Conservation (phyloP, 92 coral and sea anemone species). For the Zoanthus sociatus region DNA sequence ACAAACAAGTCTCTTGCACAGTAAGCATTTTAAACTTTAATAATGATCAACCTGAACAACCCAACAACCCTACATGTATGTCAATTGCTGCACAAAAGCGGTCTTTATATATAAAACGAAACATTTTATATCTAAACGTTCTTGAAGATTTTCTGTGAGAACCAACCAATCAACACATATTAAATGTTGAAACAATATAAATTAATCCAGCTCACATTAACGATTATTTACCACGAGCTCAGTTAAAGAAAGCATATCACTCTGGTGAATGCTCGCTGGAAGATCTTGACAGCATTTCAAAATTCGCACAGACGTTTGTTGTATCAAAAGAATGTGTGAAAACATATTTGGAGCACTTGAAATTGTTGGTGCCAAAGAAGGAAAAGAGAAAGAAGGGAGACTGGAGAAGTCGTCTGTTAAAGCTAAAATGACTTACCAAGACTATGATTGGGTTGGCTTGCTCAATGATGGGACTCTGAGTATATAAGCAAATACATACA, state of each 20-base stretch:
- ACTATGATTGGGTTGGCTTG: constrained; percentile 31
- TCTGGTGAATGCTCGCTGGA: constrained; percentile 55
- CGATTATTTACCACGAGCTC: constrained; percentile 51
- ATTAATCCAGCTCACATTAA: constrained; percentile 18
- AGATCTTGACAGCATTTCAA: constrained; percentile 53
- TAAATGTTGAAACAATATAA: constrained; percentile 29
- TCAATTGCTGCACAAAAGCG: too few species aligned
- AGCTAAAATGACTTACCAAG: constrained; percentile 45
- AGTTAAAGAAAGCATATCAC: constrained; percentile 54
- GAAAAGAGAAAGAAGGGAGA: constrained; percentile 60
- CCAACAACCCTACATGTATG: constrained; percentile 4
- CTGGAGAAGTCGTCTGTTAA: neutral
- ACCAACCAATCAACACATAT: constrained; percentile 6
- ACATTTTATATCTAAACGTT: neutral
- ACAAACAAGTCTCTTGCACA: constrained; percentile 48
- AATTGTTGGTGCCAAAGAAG: constrained; percentile 63
- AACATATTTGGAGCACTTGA: constrained; percentile 63
- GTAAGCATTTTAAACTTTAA: constrained; percentile 53
- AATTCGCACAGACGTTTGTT: constrained; percentile 44
- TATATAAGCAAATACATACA: neutral
- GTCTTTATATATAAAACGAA: constrained; percentile 23
- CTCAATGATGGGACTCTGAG: neutral
- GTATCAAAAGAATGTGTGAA: constrained; percentile 64
- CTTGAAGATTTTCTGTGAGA: constrained; percentile 29
- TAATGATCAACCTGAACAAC: constrained; percentile 43